Evolutionary conservation across 92 coral and sea anemone genomes (phyloP), one percentile per base, ranked within the genome.

Genomic region (Scolanthus callimorphus): DNA sequence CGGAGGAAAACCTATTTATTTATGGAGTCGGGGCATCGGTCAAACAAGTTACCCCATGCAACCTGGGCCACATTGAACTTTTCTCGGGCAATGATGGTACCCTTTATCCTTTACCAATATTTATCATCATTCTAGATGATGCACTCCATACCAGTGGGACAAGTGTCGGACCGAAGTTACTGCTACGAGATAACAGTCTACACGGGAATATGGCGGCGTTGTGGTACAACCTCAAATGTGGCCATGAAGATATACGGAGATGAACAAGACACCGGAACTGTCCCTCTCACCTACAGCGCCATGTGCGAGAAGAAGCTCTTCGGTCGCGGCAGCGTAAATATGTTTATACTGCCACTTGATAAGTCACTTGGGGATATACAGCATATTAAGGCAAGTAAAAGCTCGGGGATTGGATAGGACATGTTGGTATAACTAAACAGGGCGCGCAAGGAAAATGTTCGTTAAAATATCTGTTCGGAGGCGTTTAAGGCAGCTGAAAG

Each of bases 161-260:
- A 76, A 17, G 57, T 49, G 17, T 57, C 76, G n/a, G 65, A 67
- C 31, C 62, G 63, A 19, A 50, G 69, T 50, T 57, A 80, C 41
- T 70, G 80, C 53, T 83, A 88, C 37, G 91, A 88, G 51, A 74
- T 91, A 24, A 82, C 85, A 27, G 71, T 88, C 13, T 76, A 63
- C 46, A 91, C 97, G 15, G 97, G 97, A 19, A 72, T 88, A 27
- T 83, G 97, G 91, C 82, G 90, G 17, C 80, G 79, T 12, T 76
- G 96, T 59, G 97, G 97, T 8, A 91, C 97, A 3, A 83, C 96
- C 0, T 96, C 97, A 4, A 87, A 84, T 51, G 90, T 91, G 15
- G 94, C 88, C 13, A 80, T 91, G 68, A 73, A 66, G 48, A 26
- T 91, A 37, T 77, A 79, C 50, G 96, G 97, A 2, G 90, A 87